Percentiles rank a stretch among this genome's conserved stretches.
phyloP scores from a whole-genome alignment of 2,113 vertebrate genomes.

The Ictalurus furcatus region DNA sequence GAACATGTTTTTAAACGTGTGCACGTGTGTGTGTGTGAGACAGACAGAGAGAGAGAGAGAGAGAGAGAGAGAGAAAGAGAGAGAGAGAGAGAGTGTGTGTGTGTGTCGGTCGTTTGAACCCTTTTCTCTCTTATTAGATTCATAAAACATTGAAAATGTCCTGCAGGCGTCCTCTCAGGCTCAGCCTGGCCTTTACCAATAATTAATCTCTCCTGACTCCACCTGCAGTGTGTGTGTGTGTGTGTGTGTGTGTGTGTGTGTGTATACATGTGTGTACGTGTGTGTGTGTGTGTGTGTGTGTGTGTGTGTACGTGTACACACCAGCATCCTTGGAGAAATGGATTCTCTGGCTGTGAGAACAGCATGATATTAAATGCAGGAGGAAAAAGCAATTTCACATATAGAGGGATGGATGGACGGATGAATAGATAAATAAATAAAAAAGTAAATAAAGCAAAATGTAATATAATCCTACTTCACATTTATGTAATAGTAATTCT shows the following conservation, averaged over 20 bases:
- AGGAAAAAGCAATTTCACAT: conserved; percentile 73
- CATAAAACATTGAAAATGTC: conserved; percentile 67
- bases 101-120: neutral
- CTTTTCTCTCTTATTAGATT: conserved; percentile 59
- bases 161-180: conserved; percentile 58
- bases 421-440: neutral
- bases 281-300: conserved; percentile 3
- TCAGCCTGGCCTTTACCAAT: conserved; percentile 67
- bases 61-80: neutral
- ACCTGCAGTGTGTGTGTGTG: conserved; percentile 37
- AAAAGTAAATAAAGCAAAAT: neutral
- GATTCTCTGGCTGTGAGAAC: conserved; percentile 57
- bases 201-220: conserved; percentile 66
- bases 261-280: neutral
- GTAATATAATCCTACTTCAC: neutral
- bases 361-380: conserved; percentile 73
- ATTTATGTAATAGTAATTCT: neutral
- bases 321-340: conserved; percentile 28
- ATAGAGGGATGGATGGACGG: neutral
- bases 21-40: neutral
- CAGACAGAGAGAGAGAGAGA: neutral
- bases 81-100: neutral
- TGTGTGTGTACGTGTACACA: neutral
- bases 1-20: conserved; percentile 38
- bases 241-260: conserved; percentile 22